phyloP scores from a whole-genome alignment of 2,888 invertebrate genomes.

The Ophion slaviceki region DNA sequence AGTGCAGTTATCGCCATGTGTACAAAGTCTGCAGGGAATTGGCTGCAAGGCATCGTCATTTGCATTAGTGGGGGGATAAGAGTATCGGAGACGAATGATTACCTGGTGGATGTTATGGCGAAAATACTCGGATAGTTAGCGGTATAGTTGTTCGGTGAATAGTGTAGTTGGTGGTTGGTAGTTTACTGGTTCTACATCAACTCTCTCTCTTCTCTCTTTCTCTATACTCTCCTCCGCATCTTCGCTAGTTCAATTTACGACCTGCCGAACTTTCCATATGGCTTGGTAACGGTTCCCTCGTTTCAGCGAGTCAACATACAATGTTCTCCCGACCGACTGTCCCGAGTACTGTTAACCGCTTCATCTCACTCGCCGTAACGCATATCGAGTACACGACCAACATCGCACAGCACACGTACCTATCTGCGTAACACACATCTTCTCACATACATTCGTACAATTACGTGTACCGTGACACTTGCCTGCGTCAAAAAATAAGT shows the following conservation, averaged over 20 bases:
- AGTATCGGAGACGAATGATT: too few species aligned
- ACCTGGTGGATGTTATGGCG: neutral
- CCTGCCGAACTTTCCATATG: constrained; percentile 76
- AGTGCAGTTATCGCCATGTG: too few species aligned
- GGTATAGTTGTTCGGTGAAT: neutral
- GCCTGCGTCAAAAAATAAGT: too few species aligned
- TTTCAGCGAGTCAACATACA: constrained; percentile 71
- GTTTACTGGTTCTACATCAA: neutral
- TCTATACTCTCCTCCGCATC: neutral
- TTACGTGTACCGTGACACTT: constrained; percentile 8
- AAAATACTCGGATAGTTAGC: neutral
- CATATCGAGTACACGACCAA: constrained; percentile 37
- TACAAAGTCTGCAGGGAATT: neutral
- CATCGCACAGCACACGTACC: neutral
- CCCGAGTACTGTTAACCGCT: constrained; percentile 76
- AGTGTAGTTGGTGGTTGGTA: constrained; percentile 1
- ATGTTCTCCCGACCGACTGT: constrained; percentile 70
- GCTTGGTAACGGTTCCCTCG: constrained; percentile 73
- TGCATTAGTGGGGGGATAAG: too few species aligned
- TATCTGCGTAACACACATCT: neutral
- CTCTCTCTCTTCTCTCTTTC: neutral
- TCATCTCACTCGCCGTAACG: constrained; percentile 68
- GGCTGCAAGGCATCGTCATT: neutral
- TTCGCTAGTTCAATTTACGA: constrained; percentile 63
- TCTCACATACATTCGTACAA: constrained; percentile 19